phyloP scores from a whole-genome alignment of 2,888 invertebrate genomes.

The Linnaemya tessellans region DNA sequence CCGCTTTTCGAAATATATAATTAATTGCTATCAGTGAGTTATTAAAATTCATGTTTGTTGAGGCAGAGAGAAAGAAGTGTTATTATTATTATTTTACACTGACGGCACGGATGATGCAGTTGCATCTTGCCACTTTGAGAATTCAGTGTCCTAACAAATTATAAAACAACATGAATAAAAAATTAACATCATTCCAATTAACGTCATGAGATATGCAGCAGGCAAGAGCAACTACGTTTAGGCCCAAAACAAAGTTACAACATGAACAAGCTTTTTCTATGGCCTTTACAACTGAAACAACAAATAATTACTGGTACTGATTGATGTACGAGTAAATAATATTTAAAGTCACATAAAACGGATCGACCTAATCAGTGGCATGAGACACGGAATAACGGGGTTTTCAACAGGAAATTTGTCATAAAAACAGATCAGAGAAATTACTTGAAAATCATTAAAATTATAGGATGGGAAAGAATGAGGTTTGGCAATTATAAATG shows the following conservation, averaged over 20 bases:
- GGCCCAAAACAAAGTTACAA: not conserved
- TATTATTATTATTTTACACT: not conserved
- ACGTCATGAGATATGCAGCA: constrained; percentile 48
- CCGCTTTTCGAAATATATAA: constrained; percentile 42
- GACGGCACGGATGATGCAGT: not conserved
- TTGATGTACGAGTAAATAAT: no score
- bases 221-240: not conserved
- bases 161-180: constrained; percentile 45
- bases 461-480: no score
- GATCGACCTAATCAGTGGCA: no score
- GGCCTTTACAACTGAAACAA: not conserved
- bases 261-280: not conserved
- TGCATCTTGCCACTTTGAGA: not conserved
- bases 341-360: no score
- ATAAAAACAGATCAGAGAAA: no score
- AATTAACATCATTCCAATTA: constrained; percentile 62
- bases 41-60: not conserved
- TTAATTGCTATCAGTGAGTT: constrained; percentile 57
- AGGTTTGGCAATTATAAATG: no score
- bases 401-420: no score
- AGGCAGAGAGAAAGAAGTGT: not conserved
- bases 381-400: no score
- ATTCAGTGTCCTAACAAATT: constrained; percentile 54
- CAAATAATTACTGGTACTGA: no score
- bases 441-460: no score